Conservation (phyloP, 2,113 vertebrate species). For the Mesoclemmys tuberculata region DNA sequence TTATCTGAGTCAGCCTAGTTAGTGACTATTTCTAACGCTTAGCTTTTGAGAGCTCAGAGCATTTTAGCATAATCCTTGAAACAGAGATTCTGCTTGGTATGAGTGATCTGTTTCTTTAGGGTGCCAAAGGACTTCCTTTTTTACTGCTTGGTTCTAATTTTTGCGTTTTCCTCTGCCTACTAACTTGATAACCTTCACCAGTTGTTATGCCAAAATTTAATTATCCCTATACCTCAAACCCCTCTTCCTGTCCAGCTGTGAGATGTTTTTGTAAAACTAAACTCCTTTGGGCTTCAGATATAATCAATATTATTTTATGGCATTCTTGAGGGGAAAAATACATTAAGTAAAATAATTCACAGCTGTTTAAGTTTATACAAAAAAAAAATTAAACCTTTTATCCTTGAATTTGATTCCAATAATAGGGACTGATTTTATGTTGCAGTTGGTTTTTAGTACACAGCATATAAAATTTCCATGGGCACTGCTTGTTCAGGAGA, state of each 20-base stretch:
- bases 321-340: neutral
- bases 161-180: neutral
- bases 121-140: neutral
- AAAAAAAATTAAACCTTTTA: neutral
- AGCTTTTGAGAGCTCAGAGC: neutral
- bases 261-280: neutral
- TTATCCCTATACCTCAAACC: neutral
- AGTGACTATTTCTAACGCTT: neutral
- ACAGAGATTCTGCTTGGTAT: neutral
- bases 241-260: neutral
- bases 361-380: neutral
- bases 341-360: neutral
- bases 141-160: neutral
- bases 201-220: neutral
- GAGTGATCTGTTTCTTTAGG: neutral
- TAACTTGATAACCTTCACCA: neutral
- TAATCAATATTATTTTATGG: neutral
- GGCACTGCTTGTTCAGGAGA: neutral
- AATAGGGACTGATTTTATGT: neutral
- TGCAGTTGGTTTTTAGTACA: neutral
- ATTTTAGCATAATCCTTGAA: neutral
- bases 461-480: neutral
- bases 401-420: neutral
- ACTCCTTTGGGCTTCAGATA: neutral
- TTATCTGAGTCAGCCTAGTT: neutral